Base-by-base conservation (phyloP, 2,888 invertebrate species). In the Colletes collaris region DNA sequence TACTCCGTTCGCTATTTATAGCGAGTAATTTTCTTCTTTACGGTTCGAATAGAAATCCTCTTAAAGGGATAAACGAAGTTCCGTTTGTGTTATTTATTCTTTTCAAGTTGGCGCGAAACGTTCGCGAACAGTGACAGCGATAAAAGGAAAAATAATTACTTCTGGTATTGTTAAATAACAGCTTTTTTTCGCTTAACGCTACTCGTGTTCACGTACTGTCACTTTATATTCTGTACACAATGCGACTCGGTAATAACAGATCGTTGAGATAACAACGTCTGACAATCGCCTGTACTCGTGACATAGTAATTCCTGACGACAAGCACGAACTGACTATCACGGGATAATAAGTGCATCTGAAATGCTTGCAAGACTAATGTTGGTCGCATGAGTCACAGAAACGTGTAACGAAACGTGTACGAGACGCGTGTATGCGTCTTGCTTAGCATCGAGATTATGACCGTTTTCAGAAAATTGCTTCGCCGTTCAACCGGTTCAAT, bases 231-330 rank as follows among this genome's bases (percentile, higher is more conserved):
- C 59, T 52, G 71, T 44, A 62, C 74, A 74, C 66, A 65, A 73
- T 50, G 59, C 69, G 63, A 66, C 67, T 64, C 73, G 65, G 58
- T 69, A 72, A 79, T 83, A 82, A 82, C 74, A 63, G 83, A 84
- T 79, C 63, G 52, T 70, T 67, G 76, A 71, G 75, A 83, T 85
- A 79, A 65, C 67, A 75, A 72, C 56, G 79, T 58, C 52, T 60
- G 70, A 73, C 83, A 67, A 82, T 82, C 75, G 83, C 76, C 27
- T 72, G 72, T 60, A 64, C 67, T 72, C 69, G 65, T 85, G 86
- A 82, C 86, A 82, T 55, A 78, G 83, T 82, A 82, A 84, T 84
- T 82, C 75, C 59, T 66, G 69, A 78, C 67, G 79, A 72, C 71
- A 62, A 64, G 74, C 71, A 73, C 79, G 79, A 67, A 50, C 60